Conservation (phyloP, 2,888 invertebrate genomes). For the Griposia aprilina region DNA sequence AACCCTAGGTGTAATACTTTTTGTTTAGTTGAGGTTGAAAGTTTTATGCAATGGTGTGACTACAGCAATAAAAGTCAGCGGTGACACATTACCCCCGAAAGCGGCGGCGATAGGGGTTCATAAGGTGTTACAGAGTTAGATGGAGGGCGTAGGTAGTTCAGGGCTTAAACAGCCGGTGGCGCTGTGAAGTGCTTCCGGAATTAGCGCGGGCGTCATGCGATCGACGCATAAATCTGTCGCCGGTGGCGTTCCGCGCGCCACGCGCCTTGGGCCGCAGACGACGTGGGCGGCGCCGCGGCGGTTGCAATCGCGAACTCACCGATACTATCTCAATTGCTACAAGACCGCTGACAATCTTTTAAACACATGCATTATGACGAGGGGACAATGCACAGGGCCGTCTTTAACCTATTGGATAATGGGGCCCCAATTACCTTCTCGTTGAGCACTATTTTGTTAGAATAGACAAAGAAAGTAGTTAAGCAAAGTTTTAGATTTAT, state of each 20-base stretch:
- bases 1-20: slow-evolving; percentile 34
- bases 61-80: slow-evolving; percentile 58
- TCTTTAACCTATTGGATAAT: no score
- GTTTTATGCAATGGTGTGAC: slow-evolving; percentile 55
- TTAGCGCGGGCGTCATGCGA: slow-evolving; percentile 82
- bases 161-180: slow-evolving; percentile 68
- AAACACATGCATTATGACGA: slow-evolving; percentile 29
- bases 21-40: slow-evolving; percentile 49
- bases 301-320: slow-evolving; percentile 67
- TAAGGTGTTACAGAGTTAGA: slow-evolving; percentile 60
- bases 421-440: no score
- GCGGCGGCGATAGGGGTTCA: slow-evolving; percentile 51
- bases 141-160: slow-evolving; percentile 61
- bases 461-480: no score
- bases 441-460: no score
- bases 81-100: slow-evolving; percentile 55
- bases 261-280: slow-evolving; percentile 64
- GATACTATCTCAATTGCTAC: slow-evolving; percentile 72
- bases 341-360: slow-evolving; percentile 56
- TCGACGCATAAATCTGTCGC: slow-evolving; percentile 84
- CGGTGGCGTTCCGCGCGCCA: slow-evolving; percentile 67
- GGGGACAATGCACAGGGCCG: no score
- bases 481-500: no score
- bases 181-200: slow-evolving; percentile 80
- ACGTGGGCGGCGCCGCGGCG: slow-evolving; percentile 68